Evolutionary conservation across 2,113 vertebrate species (phyloP), one percentile per base, ranked within the genome.

Genomic region (Chlorodrepanis virens): DNA sequence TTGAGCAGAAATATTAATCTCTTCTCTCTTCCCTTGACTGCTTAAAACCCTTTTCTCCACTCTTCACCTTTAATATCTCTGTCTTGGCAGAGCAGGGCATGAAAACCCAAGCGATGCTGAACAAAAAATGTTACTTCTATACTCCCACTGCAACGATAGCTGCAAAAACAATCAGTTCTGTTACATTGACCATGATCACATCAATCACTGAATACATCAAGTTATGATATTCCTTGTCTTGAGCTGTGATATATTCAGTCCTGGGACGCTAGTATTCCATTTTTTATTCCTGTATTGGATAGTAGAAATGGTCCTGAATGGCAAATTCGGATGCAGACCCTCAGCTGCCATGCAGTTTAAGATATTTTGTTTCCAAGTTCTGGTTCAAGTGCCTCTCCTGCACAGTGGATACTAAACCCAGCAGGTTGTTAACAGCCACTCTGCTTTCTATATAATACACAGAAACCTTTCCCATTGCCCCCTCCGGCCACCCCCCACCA

Each of bases 21-120:
- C 25, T 67, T 87, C 14, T 91, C 84, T 93, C 64, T 88, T 80
- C 68, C 29, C 72, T 87, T 90, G 88, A 86, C 76, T 94, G 92
- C 80, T 83, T 86, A 91, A 78, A 95, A 78, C 37, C 37, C 40
- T 95, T 86, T 93, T 60, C 79, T 79, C 64, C 37, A 19, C 57
- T 83, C 40, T 86, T 93, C 75, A 76, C 85, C 71, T 90, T 90
- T 94, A 96, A 96, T 94, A 80, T 88, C 92, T 96, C 78, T 86
- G 70, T 57, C 54, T 89, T 83, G 54, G 39, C 47, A 65, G 42
- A 59, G 56, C 5, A 88, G 64, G 40, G 37, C 47, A 53, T 45
- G 71, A 67, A 93, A 96, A 86, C 40, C 1, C 1, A 74, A 81
- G 74, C 0, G 0, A 21, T 56, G 28, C 47, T 83, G 88, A 91